phyloP scores from a whole-genome alignment of 2,888 invertebrate species.

The Torymus aiolomorphi region DNA sequence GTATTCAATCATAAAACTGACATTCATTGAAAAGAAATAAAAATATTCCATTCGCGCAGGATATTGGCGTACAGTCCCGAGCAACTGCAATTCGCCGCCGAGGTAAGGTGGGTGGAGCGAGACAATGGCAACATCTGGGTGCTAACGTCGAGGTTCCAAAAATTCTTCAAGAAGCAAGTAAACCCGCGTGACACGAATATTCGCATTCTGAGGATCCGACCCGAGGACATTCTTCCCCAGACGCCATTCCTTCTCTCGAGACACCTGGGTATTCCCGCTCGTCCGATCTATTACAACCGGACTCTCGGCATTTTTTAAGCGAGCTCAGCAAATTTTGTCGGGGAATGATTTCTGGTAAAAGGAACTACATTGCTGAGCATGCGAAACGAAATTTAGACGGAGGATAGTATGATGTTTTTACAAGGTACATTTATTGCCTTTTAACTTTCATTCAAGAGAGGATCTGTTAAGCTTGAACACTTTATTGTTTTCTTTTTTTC shows the following conservation, averaged over 20 bases:
- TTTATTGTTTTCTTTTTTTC: too few species aligned
- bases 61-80: slow-evolving; percentile 85
- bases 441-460: too few species aligned
- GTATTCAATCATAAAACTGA: background rate
- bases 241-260: slow-evolving; percentile 21
- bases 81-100: slow-evolving; percentile 86
- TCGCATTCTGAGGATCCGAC: slow-evolving; percentile 81
- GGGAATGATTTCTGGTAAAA: too few species aligned
- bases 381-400: too few species aligned
- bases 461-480: too few species aligned
- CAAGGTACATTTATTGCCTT: too few species aligned
- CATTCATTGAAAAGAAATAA: too few species aligned
- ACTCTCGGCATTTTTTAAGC: slow-evolving; percentile 7
- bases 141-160: slow-evolving; percentile 87
- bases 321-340: background rate
- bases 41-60: slow-evolving; percentile 73
- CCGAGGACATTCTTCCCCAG: slow-evolving; percentile 50
- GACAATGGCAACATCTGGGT: slow-evolving; percentile 86
- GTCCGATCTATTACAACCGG: slow-evolving; percentile 38
- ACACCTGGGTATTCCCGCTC: slow-evolving; percentile 28
- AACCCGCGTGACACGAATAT: slow-evolving; percentile 84
- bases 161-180: slow-evolving; percentile 84
- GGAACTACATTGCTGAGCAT: too few species aligned
- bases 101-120: slow-evolving; percentile 82
- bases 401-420: too few species aligned